These are phyloP conservation scores for Pyrrhosoma nymphula DNA, from an alignment of 2,888 invertebrate species.

Conservation along the genomic window DNA sequence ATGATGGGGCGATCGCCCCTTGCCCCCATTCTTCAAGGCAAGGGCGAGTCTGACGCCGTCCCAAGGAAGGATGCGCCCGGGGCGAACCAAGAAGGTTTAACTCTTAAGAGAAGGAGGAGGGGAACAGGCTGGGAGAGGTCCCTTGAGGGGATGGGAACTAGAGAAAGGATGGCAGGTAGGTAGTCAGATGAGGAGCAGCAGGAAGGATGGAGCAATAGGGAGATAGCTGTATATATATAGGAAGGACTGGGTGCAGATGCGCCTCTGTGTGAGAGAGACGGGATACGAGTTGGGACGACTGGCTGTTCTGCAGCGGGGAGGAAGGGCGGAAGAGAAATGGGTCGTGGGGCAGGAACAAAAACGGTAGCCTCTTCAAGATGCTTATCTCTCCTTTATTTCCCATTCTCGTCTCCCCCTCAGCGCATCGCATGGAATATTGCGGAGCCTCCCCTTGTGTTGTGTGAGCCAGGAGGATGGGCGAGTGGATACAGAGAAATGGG, in stretches of 20 bases:
- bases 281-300: neutral
- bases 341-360: neutral
- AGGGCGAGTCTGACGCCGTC: neutral
- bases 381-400: neutral
- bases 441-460: neutral
- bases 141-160: neutral
- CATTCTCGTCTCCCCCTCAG: neutral
- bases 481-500: neutral
- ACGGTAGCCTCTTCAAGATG: slow-evolving; percentile 16
- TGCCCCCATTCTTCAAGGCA: neutral
- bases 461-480: neutral
- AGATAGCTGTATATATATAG: neutral
- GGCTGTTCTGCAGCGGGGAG: neutral
- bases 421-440: neutral
- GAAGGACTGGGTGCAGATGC: slow-evolving; percentile 23
- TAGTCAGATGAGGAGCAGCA: neutral
- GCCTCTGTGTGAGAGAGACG: neutral
- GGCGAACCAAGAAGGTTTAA: neutral
- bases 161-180: slow-evolving; percentile 35
- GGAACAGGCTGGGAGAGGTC: neutral
- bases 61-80: neutral
- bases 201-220: neutral
- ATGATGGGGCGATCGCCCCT: neutral
- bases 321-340: neutral
- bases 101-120: neutral